phyloP scores from a whole-genome alignment of 1,140 invertebrate genomes.

The Laupala kohalensis region DNA sequence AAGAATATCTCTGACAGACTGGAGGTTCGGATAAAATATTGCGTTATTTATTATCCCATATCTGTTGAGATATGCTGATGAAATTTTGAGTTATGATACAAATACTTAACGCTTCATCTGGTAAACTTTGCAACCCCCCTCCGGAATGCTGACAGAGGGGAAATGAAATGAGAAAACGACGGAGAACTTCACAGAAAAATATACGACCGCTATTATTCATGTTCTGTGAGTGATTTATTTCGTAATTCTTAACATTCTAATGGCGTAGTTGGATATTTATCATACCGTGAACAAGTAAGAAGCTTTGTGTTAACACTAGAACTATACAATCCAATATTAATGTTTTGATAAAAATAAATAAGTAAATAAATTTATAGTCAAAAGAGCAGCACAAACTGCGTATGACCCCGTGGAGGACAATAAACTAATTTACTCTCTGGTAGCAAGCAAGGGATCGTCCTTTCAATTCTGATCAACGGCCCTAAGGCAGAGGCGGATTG shows the following conservation, averaged over 20 bases:
- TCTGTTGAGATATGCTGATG: neutral
- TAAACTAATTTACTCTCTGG: no score
- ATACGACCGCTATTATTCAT: neutral
- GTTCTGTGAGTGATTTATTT: neutral
- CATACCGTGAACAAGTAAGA: no score
- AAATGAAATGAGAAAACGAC: neutral
- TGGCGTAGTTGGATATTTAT: neutral
- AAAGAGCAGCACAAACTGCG: no score
- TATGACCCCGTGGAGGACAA: no score
- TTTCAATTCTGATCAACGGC: no score
- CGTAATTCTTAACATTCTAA: neutral
- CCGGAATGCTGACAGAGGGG: neutral
- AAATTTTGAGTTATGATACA: neutral
- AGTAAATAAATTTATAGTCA: no score
- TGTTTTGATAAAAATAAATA: no score
- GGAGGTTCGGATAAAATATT: neutral
- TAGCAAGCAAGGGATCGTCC: no score
- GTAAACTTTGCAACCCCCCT: neutral
- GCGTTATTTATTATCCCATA: neutral
- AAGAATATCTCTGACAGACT: no score
- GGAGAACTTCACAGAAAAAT: neutral
- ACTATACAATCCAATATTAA: no score
- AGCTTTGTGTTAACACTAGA: no score
- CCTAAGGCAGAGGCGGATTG: no score
- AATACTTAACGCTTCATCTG: neutral